Conservation (phyloP, 2,113 vertebrate species). For the Ictidomys tridecemlineatus region DNA sequence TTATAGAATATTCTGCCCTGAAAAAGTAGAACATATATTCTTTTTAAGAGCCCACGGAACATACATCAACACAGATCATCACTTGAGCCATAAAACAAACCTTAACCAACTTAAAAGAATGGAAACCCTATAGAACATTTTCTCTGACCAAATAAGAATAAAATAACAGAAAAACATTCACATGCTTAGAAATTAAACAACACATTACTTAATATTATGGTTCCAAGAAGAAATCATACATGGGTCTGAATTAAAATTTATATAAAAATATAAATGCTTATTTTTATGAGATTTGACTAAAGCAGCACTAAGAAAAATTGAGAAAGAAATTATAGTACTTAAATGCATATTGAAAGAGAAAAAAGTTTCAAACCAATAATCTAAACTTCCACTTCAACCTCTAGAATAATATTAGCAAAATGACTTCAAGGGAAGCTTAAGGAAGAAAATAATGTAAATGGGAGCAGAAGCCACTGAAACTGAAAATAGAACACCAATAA, state of each 20-base stretch:
- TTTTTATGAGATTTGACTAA: neutral
- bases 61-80: no score
- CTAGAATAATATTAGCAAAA: neutral
- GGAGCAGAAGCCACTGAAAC: neutral
- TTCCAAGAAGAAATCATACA: neutral
- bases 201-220: neutral
- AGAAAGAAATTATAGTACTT: neutral
- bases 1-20: neutral
- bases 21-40: neutral
- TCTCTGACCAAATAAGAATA: neutral
- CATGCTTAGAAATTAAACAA: neutral
- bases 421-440: neutral
- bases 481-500: neutral
- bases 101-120: neutral
- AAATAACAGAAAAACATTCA: neutral
- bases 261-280: neutral
- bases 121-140: neutral
- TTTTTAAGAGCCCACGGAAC: neutral
- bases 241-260: neutral
- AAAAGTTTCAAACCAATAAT: neutral
- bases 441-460: neutral
- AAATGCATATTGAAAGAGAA: neutral
- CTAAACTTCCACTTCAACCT: neutral
- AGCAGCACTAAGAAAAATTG: neutral
- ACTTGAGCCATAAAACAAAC: no score